Evolutionary conservation across 2,888 invertebrate species (phyloP), one percentile per base, ranked within the genome.

Genomic region (Hyposoter dolosus): DNA sequence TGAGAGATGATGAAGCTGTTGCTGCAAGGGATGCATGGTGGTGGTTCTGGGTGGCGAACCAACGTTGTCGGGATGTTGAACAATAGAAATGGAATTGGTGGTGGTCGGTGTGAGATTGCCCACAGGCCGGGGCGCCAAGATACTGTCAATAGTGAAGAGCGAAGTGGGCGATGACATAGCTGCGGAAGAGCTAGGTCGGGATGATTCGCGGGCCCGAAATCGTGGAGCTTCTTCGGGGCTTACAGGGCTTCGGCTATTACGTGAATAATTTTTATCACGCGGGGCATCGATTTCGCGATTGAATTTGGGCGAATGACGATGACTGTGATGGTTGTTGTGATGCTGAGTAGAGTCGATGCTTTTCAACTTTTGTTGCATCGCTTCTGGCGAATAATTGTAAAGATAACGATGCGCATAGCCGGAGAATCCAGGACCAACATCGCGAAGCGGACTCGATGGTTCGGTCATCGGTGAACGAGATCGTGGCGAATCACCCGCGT

Each of bases 131-230:
- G 97, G 97, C 71, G 97, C 97, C 93, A 98, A 95, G 91, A 98
- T 97, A 94, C 97, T 98, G 94, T 98, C 98, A 92, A 98, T 98
- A 90, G 98, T 98, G 94, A 98, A 98, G 87, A 97, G 95, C 6
- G 96, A 96, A 32, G 96, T 95, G 0, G 95, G 95, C 91, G 96
- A 95, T 93, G 94, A 95, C 94, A 90, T 95, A 91, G 95, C 95
- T 91, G 90, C 89, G 43, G 93, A 92, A 17, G 95, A 94, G 91
- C 90, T 90, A 35, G 93, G 95, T 90, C 93, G 88, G 3, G 91
- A 88, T 2, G 83, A 75, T 23, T 90, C 90, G 10, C 90, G 83
- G 0, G 84, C 80, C 17, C 91, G 90, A 85, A 89, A 90, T 84
- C 90, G 90, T 76, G 80, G 71, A 47, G 60, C 56, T 2, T 92